Evolutionary conservation across 2,888 invertebrate genomes (phyloP).

Genomic region (Trilocha varians): DNA sequence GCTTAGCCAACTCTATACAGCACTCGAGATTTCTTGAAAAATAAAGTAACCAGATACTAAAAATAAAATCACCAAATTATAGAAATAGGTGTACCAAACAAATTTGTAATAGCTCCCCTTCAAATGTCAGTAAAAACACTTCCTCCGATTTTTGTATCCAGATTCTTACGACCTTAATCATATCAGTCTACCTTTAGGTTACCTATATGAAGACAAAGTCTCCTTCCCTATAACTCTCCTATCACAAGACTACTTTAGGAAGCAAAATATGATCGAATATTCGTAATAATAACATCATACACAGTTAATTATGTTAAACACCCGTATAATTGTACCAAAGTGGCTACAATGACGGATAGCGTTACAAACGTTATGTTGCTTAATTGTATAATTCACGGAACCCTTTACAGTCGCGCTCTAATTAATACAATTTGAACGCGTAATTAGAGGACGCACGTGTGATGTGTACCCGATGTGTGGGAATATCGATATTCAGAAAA

Average conservation of each 20-base stretch:
- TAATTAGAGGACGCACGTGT: constrained; percentile 62
- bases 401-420: constrained; percentile 63
- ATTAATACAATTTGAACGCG: constrained; percentile 69
- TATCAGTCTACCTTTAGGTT: too few species aligned
- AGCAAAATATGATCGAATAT: constrained; percentile 3
- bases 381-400: constrained; percentile 56
- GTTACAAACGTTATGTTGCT: constrained; percentile 31
- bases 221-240: background rate
- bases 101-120: too few species aligned
- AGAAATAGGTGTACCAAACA: too few species aligned
- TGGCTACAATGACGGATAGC: constrained; percentile 28
- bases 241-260: background rate
- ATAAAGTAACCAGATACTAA: too few species aligned
- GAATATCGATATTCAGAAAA: background rate
- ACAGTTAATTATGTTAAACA: constrained; percentile 46
- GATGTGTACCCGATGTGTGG: constrained; percentile 24
- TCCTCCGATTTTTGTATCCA: too few species aligned
- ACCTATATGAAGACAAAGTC: too few species aligned
- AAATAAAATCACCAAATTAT: too few species aligned
- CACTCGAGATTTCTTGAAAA: too few species aligned
- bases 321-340: constrained; percentile 34
- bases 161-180: too few species aligned
- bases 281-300: constrained; percentile 20
- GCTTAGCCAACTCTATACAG: too few species aligned
- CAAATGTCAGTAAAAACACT: too few species aligned